These are phyloP conservation scores for Sigmodon hispidus DNA, from an alignment of 2,113 vertebrate species.

Conservation along the genomic window DNA sequence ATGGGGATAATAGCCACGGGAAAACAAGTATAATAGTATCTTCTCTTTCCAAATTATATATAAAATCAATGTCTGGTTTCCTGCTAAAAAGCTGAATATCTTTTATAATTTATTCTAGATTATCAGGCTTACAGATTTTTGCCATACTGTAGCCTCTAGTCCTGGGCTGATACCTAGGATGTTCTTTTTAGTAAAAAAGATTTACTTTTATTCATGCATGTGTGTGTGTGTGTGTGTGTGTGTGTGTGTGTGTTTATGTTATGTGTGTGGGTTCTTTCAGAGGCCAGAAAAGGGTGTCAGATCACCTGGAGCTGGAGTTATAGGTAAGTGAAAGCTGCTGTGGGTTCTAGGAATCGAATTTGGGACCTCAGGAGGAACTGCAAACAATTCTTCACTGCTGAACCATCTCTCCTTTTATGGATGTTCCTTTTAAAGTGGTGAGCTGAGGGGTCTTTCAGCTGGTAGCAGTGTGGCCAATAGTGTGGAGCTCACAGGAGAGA, in stretches of 20 bases:
- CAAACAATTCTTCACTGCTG: not conserved
- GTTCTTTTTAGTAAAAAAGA: not conserved
- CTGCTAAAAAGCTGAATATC: constrained; percentile 8
- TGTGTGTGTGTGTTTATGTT: not conserved
- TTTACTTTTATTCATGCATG: not conserved
- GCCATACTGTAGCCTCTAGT: not conserved
- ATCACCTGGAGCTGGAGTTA: not conserved
- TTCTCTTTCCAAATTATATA: constrained; percentile 58
- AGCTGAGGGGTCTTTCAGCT: no score
- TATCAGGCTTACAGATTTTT: not conserved
- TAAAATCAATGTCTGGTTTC: constrained; percentile 66
- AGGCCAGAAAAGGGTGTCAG: not conserved
- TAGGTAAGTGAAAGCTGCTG: not conserved
- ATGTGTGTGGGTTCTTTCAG: not conserved
- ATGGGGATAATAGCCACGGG: constrained; percentile 59
- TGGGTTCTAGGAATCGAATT: not conserved
- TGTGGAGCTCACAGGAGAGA: not conserved
- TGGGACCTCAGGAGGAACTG: no score
- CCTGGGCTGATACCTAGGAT: not conserved
- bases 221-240: not conserved
- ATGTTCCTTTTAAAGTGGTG: not conserved
- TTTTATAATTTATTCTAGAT: constrained; percentile 6
- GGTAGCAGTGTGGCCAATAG: not conserved
- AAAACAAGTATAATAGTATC: constrained; percentile 69
- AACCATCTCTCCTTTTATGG: not conserved